These are phyloP conservation scores for Apodemia hepburni DNA, from an alignment of 2,888 invertebrate species.

Conservation along the genomic window DNA sequence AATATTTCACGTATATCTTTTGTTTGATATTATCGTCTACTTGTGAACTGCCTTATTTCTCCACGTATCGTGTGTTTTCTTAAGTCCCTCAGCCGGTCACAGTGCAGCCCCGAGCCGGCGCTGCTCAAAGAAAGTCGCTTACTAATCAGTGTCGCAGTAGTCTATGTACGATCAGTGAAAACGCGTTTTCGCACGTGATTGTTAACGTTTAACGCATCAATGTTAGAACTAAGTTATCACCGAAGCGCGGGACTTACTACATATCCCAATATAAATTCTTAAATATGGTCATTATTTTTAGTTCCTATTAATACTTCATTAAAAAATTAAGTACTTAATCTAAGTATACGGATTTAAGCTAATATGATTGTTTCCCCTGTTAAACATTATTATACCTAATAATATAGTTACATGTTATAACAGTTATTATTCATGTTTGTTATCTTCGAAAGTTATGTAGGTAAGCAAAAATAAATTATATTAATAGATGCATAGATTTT, in stretches of 20 bases:
- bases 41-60: neutral
- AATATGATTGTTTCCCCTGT: too few relatives aligned
- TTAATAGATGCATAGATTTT: too few relatives aligned
- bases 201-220: conserved; percentile 26
- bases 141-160: conserved; percentile 35
- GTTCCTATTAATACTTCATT: too few relatives aligned
- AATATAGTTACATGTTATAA: too few relatives aligned
- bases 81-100: conserved; percentile 37
- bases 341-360: too few relatives aligned
- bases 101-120: conserved; percentile 36
- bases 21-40: neutral
- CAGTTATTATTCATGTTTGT: too few relatives aligned
- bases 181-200: conserved; percentile 34
- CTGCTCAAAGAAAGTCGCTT: conserved; percentile 37
- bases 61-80: conserved; percentile 30
- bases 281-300: neutral
- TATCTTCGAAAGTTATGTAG: too few relatives aligned
- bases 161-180: conserved; percentile 37
- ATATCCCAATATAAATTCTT: neutral
- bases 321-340: too few relatives aligned
- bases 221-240: conserved; percentile 17
- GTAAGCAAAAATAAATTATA: too few relatives aligned
- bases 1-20: neutral
- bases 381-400: too few relatives aligned
- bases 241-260: conserved; percentile 30